phyloP scores from a whole-genome alignment of 2,113 vertebrate genomes.

The Menidia beryllina region DNA sequence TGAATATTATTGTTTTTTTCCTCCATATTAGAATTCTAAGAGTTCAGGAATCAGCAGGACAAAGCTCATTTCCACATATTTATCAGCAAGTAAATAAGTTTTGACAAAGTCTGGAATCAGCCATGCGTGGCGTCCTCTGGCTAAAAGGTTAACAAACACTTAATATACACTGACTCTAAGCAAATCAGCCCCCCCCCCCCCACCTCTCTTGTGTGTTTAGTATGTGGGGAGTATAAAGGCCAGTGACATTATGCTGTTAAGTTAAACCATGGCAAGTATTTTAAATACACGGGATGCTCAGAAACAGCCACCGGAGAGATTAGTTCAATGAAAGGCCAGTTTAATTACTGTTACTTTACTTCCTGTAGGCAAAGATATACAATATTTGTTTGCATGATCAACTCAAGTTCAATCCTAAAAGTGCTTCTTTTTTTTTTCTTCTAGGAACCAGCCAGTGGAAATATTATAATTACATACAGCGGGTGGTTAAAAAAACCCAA shows the following conservation, averaged over 20 bases:
- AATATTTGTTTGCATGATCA: not conserved
- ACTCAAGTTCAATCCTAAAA: not conserved
- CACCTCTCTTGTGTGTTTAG: not conserved
- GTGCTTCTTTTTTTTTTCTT: not conserved
- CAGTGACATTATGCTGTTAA: not conserved
- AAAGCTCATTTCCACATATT: not conserved
- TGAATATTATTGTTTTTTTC: not conserved
- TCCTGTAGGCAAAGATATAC: not conserved
- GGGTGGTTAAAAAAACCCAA: not conserved
- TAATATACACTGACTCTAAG: not conserved
- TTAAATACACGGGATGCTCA: not conserved
- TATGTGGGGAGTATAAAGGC: not conserved
- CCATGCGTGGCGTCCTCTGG: not conserved
- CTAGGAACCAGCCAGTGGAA: not conserved
- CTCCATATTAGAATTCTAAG: not conserved
- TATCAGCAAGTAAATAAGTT: not conserved
- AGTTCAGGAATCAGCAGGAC: not conserved
- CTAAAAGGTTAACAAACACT: not conserved
- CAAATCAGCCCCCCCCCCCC: not conserved
- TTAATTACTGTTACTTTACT: not conserved
- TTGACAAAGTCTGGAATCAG: slow-evolving; percentile 1
- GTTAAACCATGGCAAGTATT: not conserved
- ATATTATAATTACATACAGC: not conserved
- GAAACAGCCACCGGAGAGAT: not conserved
- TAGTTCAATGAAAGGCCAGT: not conserved